Evolutionary conservation across 2,797 vertebrate genomes (phyloP).

Genomic region (Dermochelys coriacea): DNA sequence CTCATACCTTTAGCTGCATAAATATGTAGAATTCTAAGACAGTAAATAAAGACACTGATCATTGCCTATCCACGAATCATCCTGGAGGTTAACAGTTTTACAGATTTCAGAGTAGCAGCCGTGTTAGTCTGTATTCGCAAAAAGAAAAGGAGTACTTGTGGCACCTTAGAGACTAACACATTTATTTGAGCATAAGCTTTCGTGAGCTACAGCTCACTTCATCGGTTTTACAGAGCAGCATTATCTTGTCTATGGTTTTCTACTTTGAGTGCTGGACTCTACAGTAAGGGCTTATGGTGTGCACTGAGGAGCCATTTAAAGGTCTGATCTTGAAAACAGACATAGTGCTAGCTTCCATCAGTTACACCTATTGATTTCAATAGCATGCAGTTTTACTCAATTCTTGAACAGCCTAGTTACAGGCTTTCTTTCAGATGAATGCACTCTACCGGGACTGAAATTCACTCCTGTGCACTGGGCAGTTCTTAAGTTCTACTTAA

Average conservation of each 20-base stretch:
- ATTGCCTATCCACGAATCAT: not conserved
- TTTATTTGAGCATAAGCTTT: no score
- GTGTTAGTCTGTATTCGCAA: no score
- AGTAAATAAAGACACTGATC: constrained; percentile 57
- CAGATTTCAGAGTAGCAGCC: no score
- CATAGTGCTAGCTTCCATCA: not conserved
- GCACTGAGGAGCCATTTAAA: not conserved
- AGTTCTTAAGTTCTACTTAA: not conserved
- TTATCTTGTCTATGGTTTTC: not conserved
- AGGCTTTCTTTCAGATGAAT: not conserved
- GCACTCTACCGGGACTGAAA: not conserved
- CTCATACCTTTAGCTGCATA: constrained; percentile 73
- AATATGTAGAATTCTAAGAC: constrained; percentile 78
- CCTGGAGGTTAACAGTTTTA: not conserved
- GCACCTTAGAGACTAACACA: no score
- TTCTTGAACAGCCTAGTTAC: not conserved
- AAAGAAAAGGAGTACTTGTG: no score
- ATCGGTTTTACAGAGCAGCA: not conserved
- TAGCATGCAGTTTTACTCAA: not conserved
- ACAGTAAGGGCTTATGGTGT: rapidly evolving
- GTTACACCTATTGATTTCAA: not conserved
- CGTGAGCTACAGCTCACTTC: no score
- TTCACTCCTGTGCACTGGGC: not conserved
- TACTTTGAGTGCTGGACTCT: not conserved
- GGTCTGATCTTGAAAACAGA: not conserved